Base-by-base conservation (phyloP, 1,140 invertebrate species). In the Drosophila navojoa region DNA sequence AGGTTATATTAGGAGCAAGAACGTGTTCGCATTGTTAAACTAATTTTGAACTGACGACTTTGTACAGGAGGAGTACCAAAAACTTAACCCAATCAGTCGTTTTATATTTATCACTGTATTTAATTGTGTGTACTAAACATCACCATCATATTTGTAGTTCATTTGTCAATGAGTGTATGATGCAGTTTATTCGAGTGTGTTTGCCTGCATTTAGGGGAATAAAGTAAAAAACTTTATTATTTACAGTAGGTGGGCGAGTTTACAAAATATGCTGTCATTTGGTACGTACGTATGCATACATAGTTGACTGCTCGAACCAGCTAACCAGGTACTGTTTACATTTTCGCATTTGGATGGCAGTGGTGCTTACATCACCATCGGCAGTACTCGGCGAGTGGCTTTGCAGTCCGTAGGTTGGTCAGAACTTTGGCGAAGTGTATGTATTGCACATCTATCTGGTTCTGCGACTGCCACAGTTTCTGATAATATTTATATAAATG, bases 371-470 rank as follows among this genome's bases (percentile, higher is more conserved):
- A 75, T 75, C 72, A 75, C 55, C 72, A 35, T n/a, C 42, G 60
- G 40, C 15, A 50, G 47, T 19, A 66, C 59, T 67, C 35, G 10
- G 53, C 9, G 38, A 11, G 35, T 11, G 11, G 27, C 38, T 58
- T 42, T 29, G 32, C 29, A 63, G 66, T 35, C 54, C 40, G 72
- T 60, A 75, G 72, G 60, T 63, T 68, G 67, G 67, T 47, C 59
- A 75, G 68, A 64, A 71, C 52, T 44, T 44, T 19, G 53, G 45
- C 2, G n/a, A 11, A 22, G 35, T 11, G 13, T 45, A 50, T 16
- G 58, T 57, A 85, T 78, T 85, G 81, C 82, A 89, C 82, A 86
- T 86, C 82, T 79, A 89, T 89, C 82, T 68, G 76, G 71, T 69
- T 60, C 45, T 71, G 78, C 58, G 68, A 47, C 49, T 74, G 80